Evolutionary conservation across 2,888 invertebrate genomes (phyloP).

Genomic region (Lumbricus terrestris): DNA sequence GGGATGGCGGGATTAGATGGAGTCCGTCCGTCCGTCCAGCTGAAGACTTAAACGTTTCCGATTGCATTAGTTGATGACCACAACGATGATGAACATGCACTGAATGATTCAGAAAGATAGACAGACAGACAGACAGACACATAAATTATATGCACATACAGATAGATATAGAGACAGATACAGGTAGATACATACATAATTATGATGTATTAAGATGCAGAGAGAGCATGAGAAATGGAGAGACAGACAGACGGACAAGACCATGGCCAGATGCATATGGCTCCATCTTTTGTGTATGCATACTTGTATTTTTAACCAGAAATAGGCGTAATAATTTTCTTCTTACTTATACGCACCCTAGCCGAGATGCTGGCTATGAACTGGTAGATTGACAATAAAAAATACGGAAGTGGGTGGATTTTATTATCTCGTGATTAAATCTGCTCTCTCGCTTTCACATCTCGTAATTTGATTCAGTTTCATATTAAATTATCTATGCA

Average conservation of each 20-base stretch:
- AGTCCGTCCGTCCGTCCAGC: background rate
- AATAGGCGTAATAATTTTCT: too few relatives aligned
- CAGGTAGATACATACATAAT: too few relatives aligned
- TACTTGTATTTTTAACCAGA: background rate
- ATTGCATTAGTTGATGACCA: background rate
- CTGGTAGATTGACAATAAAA: background rate
- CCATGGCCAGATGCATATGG: too few relatives aligned
- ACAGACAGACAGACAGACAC: constrained; percentile 25
- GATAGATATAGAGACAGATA: too few relatives aligned
- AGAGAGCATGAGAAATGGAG: background rate
- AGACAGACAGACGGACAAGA: background rate
- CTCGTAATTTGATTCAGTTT: background rate
- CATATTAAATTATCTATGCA: background rate
- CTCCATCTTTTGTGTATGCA: background rate
- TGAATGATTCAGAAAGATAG: background rate
- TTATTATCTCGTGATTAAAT: background rate
- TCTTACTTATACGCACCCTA: too few relatives aligned
- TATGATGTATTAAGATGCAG: too few relatives aligned
- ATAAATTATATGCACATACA: too few relatives aligned
- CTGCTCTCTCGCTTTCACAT: background rate
- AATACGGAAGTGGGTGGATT: background rate
- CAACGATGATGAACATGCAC: background rate
- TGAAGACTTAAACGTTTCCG: background rate
- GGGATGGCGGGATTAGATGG: background rate
- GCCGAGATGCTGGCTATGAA: background rate